Base-by-base conservation (phyloP, 2,797 vertebrate genomes). In the Clarias platycephalus region DNA sequence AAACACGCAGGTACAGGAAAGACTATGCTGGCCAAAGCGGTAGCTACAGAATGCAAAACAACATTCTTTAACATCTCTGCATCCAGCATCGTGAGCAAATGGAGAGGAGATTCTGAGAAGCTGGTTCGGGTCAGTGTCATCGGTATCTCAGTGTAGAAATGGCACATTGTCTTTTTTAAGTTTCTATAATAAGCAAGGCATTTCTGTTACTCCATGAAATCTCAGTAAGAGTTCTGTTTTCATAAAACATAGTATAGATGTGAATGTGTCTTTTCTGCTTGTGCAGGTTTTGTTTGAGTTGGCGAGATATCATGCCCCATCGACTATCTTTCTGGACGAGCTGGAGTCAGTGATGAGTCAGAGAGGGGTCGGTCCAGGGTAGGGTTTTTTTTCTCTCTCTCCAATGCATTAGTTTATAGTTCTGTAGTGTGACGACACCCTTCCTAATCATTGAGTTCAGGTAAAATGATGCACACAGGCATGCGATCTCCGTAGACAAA, bases 41-140 rank as follows among this genome's bases (percentile, higher is more conserved):
- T 99, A 68, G 98, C 98, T 68, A 98, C 98, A 0, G 98, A 99
- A 90, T 97, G 97, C 85, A 97, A 95, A 60, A 99, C 97, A 0
- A 99, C 98, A 0, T 99, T 99, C 93, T 99, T 99, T 91, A 99
- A 99, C 92, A 98, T 99, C 89, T 99, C 97, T 0, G 97, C 97
- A 13, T 98, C 98, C 76, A 99, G 96, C 89, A 98, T 99, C 57
- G 96, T 99, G 91, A 99, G 98, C 95, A 99, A 99, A 88, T 99
- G 98, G 98, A 97, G 97, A 77, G 98, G 97, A 31, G 97, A 99
- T 90, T 99, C 98, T 0, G 98, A 99, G 92, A 99, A 99, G 87
- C 96, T 99, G 70, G 97, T 99, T 84, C 93, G 96, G 96, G 98
- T 99, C 92, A 87, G 93, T 86, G 37, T 57, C 63, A 31, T 62